Percentiles rank a stretch among this genome's conserved stretches.
These are phyloP conservation scores for Malurus cyaneus DNA, from an alignment of 2,113 vertebrate genomes.

Conservation along the genomic window DNA sequence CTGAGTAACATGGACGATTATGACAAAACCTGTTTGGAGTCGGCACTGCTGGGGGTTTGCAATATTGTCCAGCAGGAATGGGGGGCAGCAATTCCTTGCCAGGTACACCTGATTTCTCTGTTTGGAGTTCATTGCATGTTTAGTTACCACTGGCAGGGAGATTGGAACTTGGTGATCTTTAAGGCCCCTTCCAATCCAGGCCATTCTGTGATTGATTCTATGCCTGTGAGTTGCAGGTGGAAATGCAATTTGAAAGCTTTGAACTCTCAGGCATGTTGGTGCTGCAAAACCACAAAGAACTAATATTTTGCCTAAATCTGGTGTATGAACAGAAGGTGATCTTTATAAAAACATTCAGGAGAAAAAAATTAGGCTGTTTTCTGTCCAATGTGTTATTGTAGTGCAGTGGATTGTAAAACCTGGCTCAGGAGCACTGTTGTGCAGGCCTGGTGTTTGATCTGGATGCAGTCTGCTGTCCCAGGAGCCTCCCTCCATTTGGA, in stretches of 20 bases:
- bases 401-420: background rate
- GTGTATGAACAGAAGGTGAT: background rate
- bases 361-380: background rate
- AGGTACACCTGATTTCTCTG: constrained; percentile 75
- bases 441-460: background rate
- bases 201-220: background rate
- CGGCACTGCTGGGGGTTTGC: constrained; percentile 89
- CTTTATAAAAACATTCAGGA: background rate
- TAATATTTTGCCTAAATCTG: background rate
- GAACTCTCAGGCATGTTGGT: background rate
- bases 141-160: background rate
- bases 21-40: constrained; percentile 95
- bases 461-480: background rate
- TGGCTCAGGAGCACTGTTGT: background rate
- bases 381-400: background rate
- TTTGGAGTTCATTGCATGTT: background rate
- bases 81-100: constrained; percentile 92
- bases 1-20: constrained; percentile 94
- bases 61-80: constrained; percentile 96
- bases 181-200: background rate
- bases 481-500: background rate
- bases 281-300: background rate
- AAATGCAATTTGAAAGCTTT: background rate
- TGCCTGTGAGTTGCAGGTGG: background rate
- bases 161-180: background rate